phyloP scores from a whole-genome alignment of 2,797 vertebrate genomes.

The Chrysocyon brachyurus region DNA sequence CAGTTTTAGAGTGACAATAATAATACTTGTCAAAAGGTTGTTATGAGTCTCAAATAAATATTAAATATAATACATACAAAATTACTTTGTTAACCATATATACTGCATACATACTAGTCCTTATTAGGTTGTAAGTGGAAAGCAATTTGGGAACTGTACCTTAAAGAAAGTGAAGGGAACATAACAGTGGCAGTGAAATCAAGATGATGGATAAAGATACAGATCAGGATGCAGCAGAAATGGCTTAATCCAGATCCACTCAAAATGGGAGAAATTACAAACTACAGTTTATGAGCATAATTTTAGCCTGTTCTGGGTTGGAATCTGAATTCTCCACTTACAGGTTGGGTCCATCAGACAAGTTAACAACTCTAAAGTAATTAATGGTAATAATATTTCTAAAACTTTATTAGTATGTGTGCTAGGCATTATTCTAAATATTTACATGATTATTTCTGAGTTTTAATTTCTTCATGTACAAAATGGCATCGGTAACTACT shows the following conservation, averaged over 20 bases:
- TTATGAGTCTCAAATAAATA: conserved; percentile 29
- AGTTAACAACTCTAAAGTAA: conserved; percentile 11
- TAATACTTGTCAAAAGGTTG: background rate
- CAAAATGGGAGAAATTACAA: background rate
- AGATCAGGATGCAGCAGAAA: background rate
- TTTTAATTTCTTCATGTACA: background rate
- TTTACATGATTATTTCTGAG: background rate
- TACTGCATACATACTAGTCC: background rate
- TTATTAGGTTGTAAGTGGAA: background rate
- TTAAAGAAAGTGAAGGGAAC: background rate
- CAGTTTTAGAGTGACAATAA: background rate
- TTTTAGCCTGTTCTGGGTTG: background rate
- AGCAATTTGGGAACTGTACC: background rate
- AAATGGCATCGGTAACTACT: background rate
- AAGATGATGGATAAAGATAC: background rate
- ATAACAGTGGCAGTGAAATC: background rate
- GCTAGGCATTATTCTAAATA: background rate
- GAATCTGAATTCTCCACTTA: background rate
- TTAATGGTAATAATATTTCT: background rate
- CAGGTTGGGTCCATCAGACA: background rate
- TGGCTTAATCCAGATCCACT: background rate
- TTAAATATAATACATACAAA: conserved; percentile 43
- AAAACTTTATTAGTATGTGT: background rate
- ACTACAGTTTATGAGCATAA: background rate
- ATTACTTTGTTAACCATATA: background rate